Evolutionary conservation across 2,113 vertebrate genomes (phyloP).

Genomic region (Pogonocichla stellata): DNA sequence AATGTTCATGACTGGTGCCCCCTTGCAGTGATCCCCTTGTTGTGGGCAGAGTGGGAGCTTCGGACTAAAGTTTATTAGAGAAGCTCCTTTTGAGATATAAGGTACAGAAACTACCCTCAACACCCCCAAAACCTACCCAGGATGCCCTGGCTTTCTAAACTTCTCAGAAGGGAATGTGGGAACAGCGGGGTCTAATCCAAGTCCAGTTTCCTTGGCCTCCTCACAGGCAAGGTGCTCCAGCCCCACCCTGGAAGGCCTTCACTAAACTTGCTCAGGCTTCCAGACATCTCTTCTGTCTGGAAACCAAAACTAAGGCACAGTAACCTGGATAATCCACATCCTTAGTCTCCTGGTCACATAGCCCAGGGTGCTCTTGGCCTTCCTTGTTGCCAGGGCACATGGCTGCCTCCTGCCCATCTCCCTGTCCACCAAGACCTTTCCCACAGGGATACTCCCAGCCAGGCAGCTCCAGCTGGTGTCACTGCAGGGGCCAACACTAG

Average conservation of each 20-base stretch:
- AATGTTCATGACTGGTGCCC: not conserved
- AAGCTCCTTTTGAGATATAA: not conserved
- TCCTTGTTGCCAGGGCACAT: not conserved
- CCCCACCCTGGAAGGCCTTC: not conserved
- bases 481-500: not conserved
- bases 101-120: not conserved
- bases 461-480: not conserved
- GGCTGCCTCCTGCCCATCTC: not conserved
- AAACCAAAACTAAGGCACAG: not conserved
- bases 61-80: not conserved
- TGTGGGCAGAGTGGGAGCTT: not conserved
- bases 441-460: not conserved
- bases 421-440: not conserved
- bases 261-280: not conserved
- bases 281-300: not conserved
- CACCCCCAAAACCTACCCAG: not conserved
- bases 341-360: not conserved
- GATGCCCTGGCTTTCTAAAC: not conserved
- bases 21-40: not conserved
- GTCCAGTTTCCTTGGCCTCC: not conserved
- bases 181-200: not conserved
- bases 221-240: not conserved
- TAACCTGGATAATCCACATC: not conserved
- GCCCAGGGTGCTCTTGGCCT: not conserved
- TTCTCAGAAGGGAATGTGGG: not conserved